These are phyloP conservation scores for Urosaurus nigricauda DNA, from an alignment of 2,797 vertebrate genomes.

Conservation along the genomic window DNA sequence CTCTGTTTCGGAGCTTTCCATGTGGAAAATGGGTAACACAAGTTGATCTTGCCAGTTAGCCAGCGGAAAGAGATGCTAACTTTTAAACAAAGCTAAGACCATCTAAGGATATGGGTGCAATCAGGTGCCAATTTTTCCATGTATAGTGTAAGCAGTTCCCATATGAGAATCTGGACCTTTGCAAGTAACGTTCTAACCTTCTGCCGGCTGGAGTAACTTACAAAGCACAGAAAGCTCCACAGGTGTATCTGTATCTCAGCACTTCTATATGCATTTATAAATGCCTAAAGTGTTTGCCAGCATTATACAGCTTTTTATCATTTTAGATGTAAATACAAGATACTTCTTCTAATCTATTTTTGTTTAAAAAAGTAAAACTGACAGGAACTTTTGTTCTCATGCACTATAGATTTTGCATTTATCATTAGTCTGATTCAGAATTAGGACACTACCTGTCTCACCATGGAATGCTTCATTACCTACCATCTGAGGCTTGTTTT, in stretches of 20 bases:
- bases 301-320: neutral
- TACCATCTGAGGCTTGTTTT: neutral
- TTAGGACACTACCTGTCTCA: neutral
- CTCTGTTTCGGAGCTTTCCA: slow-evolving; percentile 25
- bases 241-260: neutral
- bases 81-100: neutral
- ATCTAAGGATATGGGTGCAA: neutral
- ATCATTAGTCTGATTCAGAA: neutral
- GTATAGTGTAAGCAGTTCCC: neutral
- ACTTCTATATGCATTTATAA: neutral
- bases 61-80: slow-evolving; percentile 13
- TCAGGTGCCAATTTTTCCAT: neutral
- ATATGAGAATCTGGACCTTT: slow-evolving; percentile 5
- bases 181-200: slow-evolving; percentile 21
- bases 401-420: neutral
- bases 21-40: slow-evolving; percentile 34
- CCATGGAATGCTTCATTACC: neutral
- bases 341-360: neutral
- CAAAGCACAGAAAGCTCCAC: neutral
- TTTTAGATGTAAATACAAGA: neutral
- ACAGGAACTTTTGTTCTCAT: neutral
- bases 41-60: neutral
- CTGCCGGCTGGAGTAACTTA: neutral
- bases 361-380: neutral
- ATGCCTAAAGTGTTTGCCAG: neutral